phyloP scores from a whole-genome alignment of 2,797 vertebrate species.

The Malacoctenus gilli region DNA sequence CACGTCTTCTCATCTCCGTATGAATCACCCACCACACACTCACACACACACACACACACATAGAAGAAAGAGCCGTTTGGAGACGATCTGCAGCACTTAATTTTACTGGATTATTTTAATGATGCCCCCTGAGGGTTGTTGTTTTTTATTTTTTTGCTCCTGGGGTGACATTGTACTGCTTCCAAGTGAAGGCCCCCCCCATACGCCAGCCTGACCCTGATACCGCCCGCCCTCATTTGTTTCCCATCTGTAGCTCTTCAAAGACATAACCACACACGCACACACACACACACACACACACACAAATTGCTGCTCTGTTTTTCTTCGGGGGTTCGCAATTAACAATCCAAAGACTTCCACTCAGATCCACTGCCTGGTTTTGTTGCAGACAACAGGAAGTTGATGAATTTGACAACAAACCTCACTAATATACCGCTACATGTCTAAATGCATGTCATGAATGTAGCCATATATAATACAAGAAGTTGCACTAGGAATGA shows the following conservation, averaged over 20 bases:
- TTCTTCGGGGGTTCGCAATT: slow-evolving; percentile 52
- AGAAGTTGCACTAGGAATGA: slow-evolving; percentile 34
- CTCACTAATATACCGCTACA: slow-evolving; percentile 22
- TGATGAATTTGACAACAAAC: slow-evolving; percentile 38
- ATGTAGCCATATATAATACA: slow-evolving; percentile 10
- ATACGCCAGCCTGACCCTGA: slow-evolving; percentile 42
- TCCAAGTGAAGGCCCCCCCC: slow-evolving; percentile 30
- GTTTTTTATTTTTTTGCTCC: slow-evolving; percentile 52
- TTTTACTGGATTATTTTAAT: slow-evolving; percentile 70
- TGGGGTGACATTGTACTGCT: slow-evolving; percentile 52
- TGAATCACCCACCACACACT: slow-evolving; percentile 39
- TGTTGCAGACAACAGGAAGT: slow-evolving; percentile 42
- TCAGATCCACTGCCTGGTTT: slow-evolving; percentile 47
- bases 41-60: background rate
- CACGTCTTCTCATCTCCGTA: slow-evolving; percentile 14
- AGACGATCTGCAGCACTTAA: slow-evolving; percentile 45
- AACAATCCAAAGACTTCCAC: slow-evolving; percentile 56
- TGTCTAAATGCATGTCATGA: too few relatives aligned
- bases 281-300: slow-evolving; percentile 2
- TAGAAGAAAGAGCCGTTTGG: slow-evolving; percentile 30
- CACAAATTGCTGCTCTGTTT: slow-evolving; percentile 18
- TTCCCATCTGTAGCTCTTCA: slow-evolving; percentile 64
- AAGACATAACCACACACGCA: slow-evolving; percentile 37
- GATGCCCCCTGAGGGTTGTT: slow-evolving; percentile 53
- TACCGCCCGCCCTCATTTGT: slow-evolving; percentile 49